Conservation (phyloP, 2,888 invertebrate genomes). For the Prosopocoilus inquinatus region DNA sequence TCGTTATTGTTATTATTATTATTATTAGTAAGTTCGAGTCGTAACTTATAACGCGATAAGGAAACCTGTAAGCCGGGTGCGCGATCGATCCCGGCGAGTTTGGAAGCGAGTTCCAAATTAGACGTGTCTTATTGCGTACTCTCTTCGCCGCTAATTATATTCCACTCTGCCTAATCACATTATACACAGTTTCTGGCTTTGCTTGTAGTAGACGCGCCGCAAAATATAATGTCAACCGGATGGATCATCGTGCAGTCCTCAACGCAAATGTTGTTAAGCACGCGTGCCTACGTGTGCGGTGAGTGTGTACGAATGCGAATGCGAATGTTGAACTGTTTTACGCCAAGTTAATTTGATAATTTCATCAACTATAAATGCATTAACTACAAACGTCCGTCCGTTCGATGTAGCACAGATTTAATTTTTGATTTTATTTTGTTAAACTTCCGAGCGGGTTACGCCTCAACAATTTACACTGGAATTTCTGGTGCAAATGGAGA, state of each 20-base stretch:
- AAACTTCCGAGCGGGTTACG: no score
- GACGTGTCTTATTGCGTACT: constrained; percentile 34
- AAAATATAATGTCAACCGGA: constrained; percentile 22
- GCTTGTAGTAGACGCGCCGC: constrained; percentile 19
- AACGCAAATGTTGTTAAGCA: not conserved
- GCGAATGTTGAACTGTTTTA: no score
- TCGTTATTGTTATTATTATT: not conserved
- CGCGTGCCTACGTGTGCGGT: no score
- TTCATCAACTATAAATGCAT: no score
- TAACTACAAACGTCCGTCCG: no score
- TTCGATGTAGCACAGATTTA: no score
- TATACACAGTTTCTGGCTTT: constrained; percentile 33
- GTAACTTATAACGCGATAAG: constrained; percentile 30
- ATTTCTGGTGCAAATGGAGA: no score
- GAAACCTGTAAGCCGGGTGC: constrained; percentile 27
- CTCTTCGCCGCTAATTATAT: constrained; percentile 35
- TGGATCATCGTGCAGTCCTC: constrained; percentile 9
- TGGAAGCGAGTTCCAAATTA: constrained; percentile 31
- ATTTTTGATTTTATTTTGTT: no score
- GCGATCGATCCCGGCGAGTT: constrained; percentile 32
- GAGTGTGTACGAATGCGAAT: no score
- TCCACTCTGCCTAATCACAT: constrained; percentile 39
- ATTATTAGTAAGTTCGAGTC: constrained; percentile 13
- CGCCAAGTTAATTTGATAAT: no score
- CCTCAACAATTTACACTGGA: no score